Evolutionary conservation across 2,888 invertebrate genomes (phyloP), one percentile per base, ranked within the genome.

Genomic region (Copidosoma aretas): DNA sequence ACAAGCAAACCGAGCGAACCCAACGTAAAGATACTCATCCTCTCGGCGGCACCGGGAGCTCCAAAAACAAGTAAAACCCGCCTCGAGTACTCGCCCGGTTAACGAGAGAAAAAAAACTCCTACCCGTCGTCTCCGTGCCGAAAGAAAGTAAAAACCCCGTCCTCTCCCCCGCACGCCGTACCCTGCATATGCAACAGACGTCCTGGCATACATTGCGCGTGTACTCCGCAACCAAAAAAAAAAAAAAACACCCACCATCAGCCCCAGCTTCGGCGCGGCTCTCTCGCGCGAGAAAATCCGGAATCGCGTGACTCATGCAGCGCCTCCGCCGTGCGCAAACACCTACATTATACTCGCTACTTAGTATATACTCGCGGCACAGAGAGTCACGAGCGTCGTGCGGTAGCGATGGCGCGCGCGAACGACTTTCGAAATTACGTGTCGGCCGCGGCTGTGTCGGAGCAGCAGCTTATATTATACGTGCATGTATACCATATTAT

Each of bases 371-470:
- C 32, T 32, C 32, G 32, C 32, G 32, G 32, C 32, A 32, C 3
- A 32, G 3, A 8, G 3, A 32, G 32, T 32, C 32, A 32, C 32
- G 32, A 32, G 32, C 32, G 3, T 32, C 8, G 8, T 32, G 8
- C 32, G 8, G 32, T 32, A 32, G 32, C 32, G 32, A 32, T 32
- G 32, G 32, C 32, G 32, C 43, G 32, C 43, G 43, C 53, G 52
- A 54, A 43, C 59, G 62, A 71, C 71, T 71, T 71, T 71, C 71
- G 60, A 71, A 71, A 68, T 68, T 71, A 71, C 68, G 68, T 62
- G 62, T 63, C 61, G 46, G 68, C 51, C 56, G 60, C 56, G 60
- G 65, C 53, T 32, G 32, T 32, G 8, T 8, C 3, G 32, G 3
- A 10, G 3, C 56, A 46, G 43, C 8, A 8, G 12, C 12, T 2